Evolutionary conservation across 2,113 vertebrate genomes (phyloP).

Genomic region (Ictidomys tridecemlineatus): DNA sequence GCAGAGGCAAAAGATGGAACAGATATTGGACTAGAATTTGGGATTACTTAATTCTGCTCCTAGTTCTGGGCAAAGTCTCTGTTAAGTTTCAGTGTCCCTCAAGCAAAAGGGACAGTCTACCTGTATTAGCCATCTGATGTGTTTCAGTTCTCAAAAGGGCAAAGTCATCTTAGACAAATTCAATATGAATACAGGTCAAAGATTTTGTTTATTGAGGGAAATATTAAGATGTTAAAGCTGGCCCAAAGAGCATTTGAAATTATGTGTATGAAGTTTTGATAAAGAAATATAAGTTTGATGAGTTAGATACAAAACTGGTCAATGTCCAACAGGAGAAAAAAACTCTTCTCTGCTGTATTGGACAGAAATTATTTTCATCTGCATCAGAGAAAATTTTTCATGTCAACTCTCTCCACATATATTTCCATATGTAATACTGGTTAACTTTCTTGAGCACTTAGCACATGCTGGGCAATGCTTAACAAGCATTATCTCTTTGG

Average conservation of each 20-base stretch:
- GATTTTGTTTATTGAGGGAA: slow-evolving; percentile 39
- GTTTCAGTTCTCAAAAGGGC: slow-evolving; percentile 22
- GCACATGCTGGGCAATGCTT: background rate
- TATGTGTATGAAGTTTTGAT: background rate
- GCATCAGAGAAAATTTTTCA: slow-evolving; percentile 4
- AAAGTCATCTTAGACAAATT: background rate
- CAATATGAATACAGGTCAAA: slow-evolving; percentile 18
- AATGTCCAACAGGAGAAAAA: background rate
- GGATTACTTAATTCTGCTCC: background rate
- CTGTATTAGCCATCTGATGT: background rate
- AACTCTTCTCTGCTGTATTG: slow-evolving; percentile 13
- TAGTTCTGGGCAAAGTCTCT: background rate
- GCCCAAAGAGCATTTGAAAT: slow-evolving; percentile 27
- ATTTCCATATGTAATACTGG: background rate
- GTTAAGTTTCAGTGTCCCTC: background rate
- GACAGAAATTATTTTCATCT: slow-evolving; percentile 42
- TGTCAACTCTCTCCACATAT: background rate
- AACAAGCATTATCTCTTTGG: background rate
- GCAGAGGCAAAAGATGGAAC: background rate
- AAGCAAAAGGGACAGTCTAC: slow-evolving; percentile 23
- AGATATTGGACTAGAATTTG: background rate
- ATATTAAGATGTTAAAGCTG: slow-evolving; percentile 39
- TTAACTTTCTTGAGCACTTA: background rate
- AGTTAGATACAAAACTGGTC: slow-evolving; percentile 6
- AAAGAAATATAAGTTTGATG: background rate